A percentile compares a stretch with the other conserved stretches of the same genome.
Evolutionary conservation across 1,140 invertebrate genomes (phyloP).

Genomic region (Parapsyche elsis): DNA sequence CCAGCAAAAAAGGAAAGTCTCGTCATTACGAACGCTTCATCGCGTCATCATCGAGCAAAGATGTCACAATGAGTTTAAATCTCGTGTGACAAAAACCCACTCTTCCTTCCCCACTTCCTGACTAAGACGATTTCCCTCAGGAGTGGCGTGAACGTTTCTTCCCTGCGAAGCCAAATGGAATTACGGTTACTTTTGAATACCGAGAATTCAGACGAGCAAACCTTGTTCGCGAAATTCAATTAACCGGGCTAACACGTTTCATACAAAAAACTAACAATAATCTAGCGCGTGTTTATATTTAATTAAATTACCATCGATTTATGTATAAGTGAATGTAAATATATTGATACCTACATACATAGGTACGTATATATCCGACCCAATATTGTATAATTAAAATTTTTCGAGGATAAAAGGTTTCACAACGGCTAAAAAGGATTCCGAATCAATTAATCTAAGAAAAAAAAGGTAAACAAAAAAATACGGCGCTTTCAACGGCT

Average conservation of each 20-base stretch:
- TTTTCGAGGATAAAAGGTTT: slow-evolving; percentile 1
- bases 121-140: slow-evolving; percentile 23
- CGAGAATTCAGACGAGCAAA: not conserved
- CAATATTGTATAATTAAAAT: slow-evolving; percentile 27
- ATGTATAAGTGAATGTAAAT: no score
- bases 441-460: slow-evolving; percentile 35
- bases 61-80: slow-evolving; percentile 33
- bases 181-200: slow-evolving; percentile 29
- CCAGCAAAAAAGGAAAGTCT: slow-evolving; percentile 31
- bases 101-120: not conserved
- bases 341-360: no score
- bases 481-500: slow-evolving; percentile 1
- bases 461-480: slow-evolving; percentile 21
- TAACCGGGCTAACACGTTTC: not conserved
- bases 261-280: not conserved
- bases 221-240: not conserved
- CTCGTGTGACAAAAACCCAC: not conserved
- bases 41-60: slow-evolving; percentile 4
- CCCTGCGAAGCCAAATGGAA: slow-evolving; percentile 6
- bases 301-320: no score
- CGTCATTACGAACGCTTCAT: slow-evolving; percentile 32
- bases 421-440: slow-evolving; percentile 35
- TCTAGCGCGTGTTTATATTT: no score
- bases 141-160: slow-evolving; percentile 8
- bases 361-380: not conserved